phyloP scores from a whole-genome alignment of 2,797 vertebrate species.

The Acanthurus tractus region DNA sequence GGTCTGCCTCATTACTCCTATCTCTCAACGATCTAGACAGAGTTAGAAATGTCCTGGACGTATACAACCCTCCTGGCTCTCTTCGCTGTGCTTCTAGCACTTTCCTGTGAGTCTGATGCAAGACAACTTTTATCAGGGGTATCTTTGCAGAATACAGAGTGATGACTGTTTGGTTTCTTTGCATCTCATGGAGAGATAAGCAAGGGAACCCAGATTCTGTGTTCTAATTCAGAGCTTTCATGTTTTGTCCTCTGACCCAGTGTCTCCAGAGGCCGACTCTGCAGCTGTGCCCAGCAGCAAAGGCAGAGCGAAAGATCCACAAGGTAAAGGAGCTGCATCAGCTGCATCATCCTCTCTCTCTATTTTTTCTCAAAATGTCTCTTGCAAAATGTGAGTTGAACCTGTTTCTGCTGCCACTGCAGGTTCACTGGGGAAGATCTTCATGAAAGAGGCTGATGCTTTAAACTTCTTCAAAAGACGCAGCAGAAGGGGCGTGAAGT shows the following conservation, averaged over 20 bases:
- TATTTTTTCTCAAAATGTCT: constrained; percentile 26
- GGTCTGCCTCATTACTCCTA: constrained; percentile 51
- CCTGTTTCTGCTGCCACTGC: constrained; percentile 33
- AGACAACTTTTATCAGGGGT: constrained; percentile 1
- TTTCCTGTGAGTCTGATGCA: constrained; percentile 86
- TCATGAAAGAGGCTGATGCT: constrained; percentile 88
- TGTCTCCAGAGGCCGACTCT: constrained; percentile 74
- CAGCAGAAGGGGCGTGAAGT: constrained; percentile 83
- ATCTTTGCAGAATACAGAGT: not conserved
- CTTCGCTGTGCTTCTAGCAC: constrained; percentile 73
- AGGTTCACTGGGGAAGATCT: constrained; percentile 85
- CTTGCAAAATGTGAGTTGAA: constrained; percentile 42
- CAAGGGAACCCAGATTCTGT: not conserved
- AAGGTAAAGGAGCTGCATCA: constrained; percentile 81
- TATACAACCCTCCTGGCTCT: constrained; percentile 76
- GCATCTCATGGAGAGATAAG: constrained; percentile 9
- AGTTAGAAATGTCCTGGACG: constrained; percentile 86
- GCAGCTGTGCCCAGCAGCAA: constrained; percentile 76
- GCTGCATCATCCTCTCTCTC: not conserved
- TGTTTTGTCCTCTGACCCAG: constrained; percentile 69
- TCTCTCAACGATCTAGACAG: constrained; percentile 45
- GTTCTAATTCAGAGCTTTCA: not conserved
- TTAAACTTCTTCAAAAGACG: constrained; percentile 89
- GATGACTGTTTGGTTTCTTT: constrained; percentile 11
- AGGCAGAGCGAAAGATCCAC: constrained; percentile 52